Evolutionary conservation across 2,888 invertebrate species (phyloP).

Genomic region (Thyatira batis): DNA sequence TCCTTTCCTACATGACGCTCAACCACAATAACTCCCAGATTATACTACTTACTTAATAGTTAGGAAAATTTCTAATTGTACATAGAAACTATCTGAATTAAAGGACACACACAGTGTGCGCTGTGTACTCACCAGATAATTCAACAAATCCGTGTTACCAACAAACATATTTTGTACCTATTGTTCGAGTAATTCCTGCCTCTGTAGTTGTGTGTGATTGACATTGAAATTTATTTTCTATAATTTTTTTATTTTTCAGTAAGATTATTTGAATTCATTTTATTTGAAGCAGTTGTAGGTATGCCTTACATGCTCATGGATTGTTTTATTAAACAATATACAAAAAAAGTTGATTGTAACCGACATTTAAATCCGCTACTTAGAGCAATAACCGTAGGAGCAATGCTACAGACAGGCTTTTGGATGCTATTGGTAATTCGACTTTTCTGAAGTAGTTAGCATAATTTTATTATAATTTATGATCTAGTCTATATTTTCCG

Average conservation of each 20-base stretch:
- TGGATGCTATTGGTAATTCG: slow-evolving; percentile 57
- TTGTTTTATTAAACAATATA: slow-evolving; percentile 64
- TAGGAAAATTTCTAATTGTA: too few species aligned
- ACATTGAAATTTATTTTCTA: slow-evolving; percentile 5
- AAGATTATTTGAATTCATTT: slow-evolving; percentile 49
- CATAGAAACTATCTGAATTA: too few species aligned
- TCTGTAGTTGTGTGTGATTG: not conserved
- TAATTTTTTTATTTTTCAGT: slow-evolving; percentile 42
- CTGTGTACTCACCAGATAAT: too few species aligned
- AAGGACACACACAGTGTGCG: too few species aligned
- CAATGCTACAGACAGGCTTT: slow-evolving; percentile 51
- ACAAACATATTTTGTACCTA: too few species aligned
- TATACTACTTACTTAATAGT: too few species aligned
- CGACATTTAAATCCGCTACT: slow-evolving; percentile 55
- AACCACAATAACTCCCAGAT: too few species aligned
- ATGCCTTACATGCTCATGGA: slow-evolving; percentile 68
- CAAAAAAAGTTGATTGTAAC: slow-evolving; percentile 50
- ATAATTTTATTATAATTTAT: too few species aligned
- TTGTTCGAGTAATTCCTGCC: slow-evolving; percentile 2
- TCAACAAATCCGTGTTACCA: too few species aligned
- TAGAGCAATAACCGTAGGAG: slow-evolving; percentile 53
- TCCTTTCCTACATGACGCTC: too few species aligned
- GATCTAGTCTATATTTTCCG: too few species aligned
- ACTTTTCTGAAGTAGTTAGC: too few species aligned
- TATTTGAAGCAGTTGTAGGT: slow-evolving; percentile 49